phyloP scores from a whole-genome alignment of 2,113 vertebrate species.

The Steatornis caripensis region DNA sequence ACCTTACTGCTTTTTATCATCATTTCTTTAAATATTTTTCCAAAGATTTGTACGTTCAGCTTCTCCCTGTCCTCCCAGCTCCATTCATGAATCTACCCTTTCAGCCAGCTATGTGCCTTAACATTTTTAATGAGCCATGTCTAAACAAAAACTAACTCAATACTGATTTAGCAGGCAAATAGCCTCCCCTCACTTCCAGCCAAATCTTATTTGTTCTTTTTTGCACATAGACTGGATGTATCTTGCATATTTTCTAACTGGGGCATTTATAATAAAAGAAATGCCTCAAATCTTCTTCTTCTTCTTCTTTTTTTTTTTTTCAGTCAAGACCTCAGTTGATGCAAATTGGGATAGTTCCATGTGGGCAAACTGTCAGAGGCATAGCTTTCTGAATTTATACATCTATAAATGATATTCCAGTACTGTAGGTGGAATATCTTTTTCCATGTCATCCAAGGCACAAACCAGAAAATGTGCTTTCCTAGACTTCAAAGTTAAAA shows the following conservation, averaged over 20 bases:
- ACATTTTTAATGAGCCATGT: background rate
- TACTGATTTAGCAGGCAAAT: background rate
- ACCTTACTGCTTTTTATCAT: background rate
- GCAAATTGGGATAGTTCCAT: background rate
- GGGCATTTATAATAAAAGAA: background rate
- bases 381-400: slow-evolving; percentile 38
- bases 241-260: background rate
- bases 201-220: background rate
- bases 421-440: slow-evolving; percentile 51
- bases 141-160: background rate
- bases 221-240: background rate
- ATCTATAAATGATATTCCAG: slow-evolving; percentile 56
- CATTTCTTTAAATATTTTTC: slow-evolving; percentile 41
- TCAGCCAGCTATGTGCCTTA: background rate
- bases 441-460: slow-evolving; percentile 53
- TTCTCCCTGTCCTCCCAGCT: background rate
- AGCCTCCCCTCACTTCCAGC: background rate
- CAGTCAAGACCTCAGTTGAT: background rate
- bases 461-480: slow-evolving; percentile 50
- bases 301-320: background rate
- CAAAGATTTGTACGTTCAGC: background rate
- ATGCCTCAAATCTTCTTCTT: background rate
- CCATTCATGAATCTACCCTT: background rate
- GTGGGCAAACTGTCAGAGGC: slow-evolving; percentile 24
- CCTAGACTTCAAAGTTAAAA: slow-evolving; percentile 47